Evolutionary conservation across 1,140 invertebrate genomes (phyloP), one percentile per base, ranked within the genome.

Genomic region (Leptinotarsa undecemlineata): DNA sequence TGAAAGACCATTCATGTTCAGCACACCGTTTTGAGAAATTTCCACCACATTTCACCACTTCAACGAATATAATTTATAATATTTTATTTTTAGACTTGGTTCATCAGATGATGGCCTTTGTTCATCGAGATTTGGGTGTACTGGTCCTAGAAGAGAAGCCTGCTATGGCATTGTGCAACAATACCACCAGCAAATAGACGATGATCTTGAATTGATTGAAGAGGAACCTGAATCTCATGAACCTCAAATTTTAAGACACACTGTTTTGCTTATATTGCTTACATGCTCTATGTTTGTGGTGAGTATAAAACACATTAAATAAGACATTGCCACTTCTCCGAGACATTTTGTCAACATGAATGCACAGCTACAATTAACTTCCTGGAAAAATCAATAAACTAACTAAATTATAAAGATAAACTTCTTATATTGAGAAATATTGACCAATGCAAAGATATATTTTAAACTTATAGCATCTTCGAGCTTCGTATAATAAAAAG

Each of bases 261-360:
- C 94, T 20, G 91, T 96, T 26, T 86, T 98, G n/a, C 84, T 97
- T 14, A 90, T 98, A 51, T 86, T 94, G 1, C 86, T 96, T 72
- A 86, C 91, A 26, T 91, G 92, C 63, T 95, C 94, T 19, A 97
- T 97, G 92, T 95, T 97, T 86, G 91, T 97, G 79, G 94, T 95
- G 84, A 90, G 92, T 85, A 19, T 11, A 42, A 42, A 42, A 42
- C 33, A 11, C 33, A 42, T 42, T 8, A 42, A 42, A 42, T 42
- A 8, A 42, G 8, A 11, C 8, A 42, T 42, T 42, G 33, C 3
- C 8, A 42, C 8, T 42, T 42, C 8, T 42, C 33, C 11, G 33
- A 42, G 33, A 42, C 3, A 42, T 42, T 42, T 42, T 11, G 11
- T 42, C 33, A 11, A 42, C 33, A 42, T 42, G 33, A 42, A 42